phyloP scores from a whole-genome alignment of 2,797 vertebrate genomes.

The Eremophila alpestris region DNA sequence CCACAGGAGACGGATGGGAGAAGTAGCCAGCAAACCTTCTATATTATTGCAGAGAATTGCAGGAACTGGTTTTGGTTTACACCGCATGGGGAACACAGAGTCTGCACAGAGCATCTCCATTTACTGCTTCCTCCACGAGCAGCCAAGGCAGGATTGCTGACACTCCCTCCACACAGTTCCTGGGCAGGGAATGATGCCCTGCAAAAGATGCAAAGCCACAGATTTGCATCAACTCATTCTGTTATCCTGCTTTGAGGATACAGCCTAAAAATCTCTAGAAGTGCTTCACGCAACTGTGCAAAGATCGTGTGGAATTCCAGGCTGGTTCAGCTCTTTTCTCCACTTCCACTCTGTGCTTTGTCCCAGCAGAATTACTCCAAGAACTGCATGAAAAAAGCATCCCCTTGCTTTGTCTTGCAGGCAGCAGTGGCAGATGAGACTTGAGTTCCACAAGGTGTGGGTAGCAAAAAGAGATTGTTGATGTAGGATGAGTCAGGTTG shows the following conservation, averaged over 20 bases:
- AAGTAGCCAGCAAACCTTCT: constrained; percentile 15
- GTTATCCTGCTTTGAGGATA: background rate
- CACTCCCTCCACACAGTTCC: background rate
- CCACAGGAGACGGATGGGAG: constrained; percentile 28
- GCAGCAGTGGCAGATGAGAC: background rate
- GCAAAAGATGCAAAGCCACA: background rate
- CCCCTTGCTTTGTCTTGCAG: background rate
- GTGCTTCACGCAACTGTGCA: background rate
- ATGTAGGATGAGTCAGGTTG: background rate
- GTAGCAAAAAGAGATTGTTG: background rate
- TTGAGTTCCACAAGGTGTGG: background rate
- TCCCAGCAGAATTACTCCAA: background rate
- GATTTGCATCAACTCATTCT: background rate
- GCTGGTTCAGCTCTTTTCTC: background rate
- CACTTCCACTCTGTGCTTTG: background rate
- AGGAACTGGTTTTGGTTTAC: constrained; percentile 65
- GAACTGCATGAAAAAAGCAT: fast-evolving
- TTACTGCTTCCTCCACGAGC: background rate
- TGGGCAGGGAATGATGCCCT: background rate
- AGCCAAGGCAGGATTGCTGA: constrained; percentile 20
- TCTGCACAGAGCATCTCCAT: constrained; percentile 38
- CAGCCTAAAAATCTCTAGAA: background rate
- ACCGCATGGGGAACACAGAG: background rate
- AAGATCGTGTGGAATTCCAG: background rate
- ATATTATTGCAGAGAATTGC: constrained; percentile 51